Base-by-base conservation (phyloP, 1,140 invertebrate species). In the Zaprionus gabonicus region DNA sequence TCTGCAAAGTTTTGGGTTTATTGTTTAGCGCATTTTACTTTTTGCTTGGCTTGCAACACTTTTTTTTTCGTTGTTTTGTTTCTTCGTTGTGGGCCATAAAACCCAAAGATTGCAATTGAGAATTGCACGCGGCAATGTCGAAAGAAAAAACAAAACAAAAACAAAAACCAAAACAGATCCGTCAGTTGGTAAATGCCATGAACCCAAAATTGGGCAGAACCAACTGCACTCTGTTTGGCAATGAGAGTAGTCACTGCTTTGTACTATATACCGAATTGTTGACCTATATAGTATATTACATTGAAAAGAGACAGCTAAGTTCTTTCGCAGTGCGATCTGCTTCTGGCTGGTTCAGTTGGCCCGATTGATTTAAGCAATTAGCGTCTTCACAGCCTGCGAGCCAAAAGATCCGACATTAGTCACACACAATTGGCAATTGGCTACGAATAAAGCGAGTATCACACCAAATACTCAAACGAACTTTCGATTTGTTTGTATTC, bases 351-450 rank as follows among this genome's bases (percentile, higher is more conserved):
- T 59, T 41, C 20, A 2, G 51, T 10, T n/a, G 53, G 38, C 44
- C 25, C 68, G 55, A 76, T 88, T 83, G 84, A 71, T 67, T 71
- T 41, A 71, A 81, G 28, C 84, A 87, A 87, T 87, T 87, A 87
- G 76, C 84, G 71, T 69, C 58, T 71, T 72, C 76, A 76, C 72
- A 34, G 55, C 25, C 60, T 20, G 17, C 46, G 31, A 34, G 34
- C 57, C 68, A 63, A 56, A 53, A 60, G 56, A 36, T 60, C 34
- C 17, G 56, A 65, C 71, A 87, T 87, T 88, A 87, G 84, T 87
- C 84, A 87, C 81, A 76, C 78, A 31, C 69, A 68, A 81, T 81
- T 83, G 80, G 36, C 78, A 80, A 87, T 83, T 80, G 78, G 74
- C 68, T 59, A 34, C 55, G 55, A 66, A 76, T 65, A 76, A 55